Base-by-base conservation (phyloP, 1,140 invertebrate species). In the Halyomorpha halys region DNA sequence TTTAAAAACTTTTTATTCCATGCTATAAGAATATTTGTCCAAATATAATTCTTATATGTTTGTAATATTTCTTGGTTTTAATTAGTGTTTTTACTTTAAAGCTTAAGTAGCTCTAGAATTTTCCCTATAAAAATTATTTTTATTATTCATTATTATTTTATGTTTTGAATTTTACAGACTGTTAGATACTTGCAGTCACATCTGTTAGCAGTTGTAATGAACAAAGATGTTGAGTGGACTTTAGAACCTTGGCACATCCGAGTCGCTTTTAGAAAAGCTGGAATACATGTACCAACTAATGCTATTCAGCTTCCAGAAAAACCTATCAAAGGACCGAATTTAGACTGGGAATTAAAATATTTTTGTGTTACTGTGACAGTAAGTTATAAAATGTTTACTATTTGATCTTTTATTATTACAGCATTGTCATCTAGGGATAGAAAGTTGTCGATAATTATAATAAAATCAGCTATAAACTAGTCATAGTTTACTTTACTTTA, bases 241-340 rank as follows among this genome's bases (percentile, higher is more conserved):
- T 69, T 95, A 14, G 81, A 92, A 72, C 85, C 84, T 0, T 90
- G 86, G 85, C 91, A 95, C 74, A 74, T 94, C 0, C 81, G 77
- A 70, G 74, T 81, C 19, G 81, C 82, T 27, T 85, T 92, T 62
- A 79, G 90, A 23, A 85, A 82, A 76, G 76, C 76, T 66, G 83
- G 83, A 2, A 81, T 84, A 70, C 70, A 81, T 53, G 82, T 89
- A 15, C 73, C 76, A 2, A 85, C 89, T 59, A 73, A 86, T 68
- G 79, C 83, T 23, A 89, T 95, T 62, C 81, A 80, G 61, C 73
- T 95, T 73, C 91, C 90, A 4, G 74, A 82, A 44, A 78, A 81
- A 65, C 71, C 78, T 61, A 92, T 94, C 63, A 77, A 76, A 65
- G 91, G 91, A 0, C 91, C 91, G 2, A 83, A 94, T 76, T 71